These are phyloP conservation scores for Myripristis jacobus DNA, from an alignment of 2,797 vertebrate genomes.

Conservation along the genomic window DNA sequence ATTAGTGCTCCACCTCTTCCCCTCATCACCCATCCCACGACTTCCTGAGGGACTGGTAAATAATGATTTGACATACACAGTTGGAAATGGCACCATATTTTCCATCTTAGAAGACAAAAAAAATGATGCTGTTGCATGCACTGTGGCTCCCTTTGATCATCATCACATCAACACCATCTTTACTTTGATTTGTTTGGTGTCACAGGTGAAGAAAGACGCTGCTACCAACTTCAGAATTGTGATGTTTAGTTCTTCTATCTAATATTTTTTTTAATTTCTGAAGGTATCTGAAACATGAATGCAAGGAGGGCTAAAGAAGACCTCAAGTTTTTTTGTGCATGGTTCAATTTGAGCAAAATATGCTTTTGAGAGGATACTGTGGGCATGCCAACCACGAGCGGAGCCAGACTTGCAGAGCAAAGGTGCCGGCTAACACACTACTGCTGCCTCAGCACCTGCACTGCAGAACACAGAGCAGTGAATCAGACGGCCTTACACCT, in stretches of 20 bases:
- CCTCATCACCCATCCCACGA: slow-evolving; percentile 4
- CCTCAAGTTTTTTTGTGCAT: neutral
- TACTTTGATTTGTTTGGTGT: neutral
- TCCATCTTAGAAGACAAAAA: slow-evolving; percentile 14
- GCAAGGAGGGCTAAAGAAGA: slow-evolving; percentile 5
- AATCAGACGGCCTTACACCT: slow-evolving; percentile 46
- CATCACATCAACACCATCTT: too few species aligned
- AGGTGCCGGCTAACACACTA: slow-evolving; percentile 4
- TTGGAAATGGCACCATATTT: slow-evolving; percentile 24
- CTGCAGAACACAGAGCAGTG: slow-evolving; percentile 57
- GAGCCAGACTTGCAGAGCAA: slow-evolving; percentile 9
- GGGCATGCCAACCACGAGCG: neutral
- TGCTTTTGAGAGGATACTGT: neutral
- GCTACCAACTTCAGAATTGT: too few species aligned
- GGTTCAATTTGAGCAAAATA: neutral
- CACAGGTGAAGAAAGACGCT: neutral
- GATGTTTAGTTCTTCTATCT: neutral
- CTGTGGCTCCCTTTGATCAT: too few species aligned
- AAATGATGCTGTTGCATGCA: too few species aligned
- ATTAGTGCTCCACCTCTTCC: too few species aligned
- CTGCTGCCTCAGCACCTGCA: slow-evolving; percentile 69
- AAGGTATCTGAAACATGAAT: neutral
- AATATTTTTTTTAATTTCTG: neutral
- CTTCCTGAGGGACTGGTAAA: neutral
- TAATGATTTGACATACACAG: slow-evolving; percentile 20